Evolutionary conservation across 2,797 vertebrate genomes (phyloP).

Genomic region (Silurus lanzhouensis): DNA sequence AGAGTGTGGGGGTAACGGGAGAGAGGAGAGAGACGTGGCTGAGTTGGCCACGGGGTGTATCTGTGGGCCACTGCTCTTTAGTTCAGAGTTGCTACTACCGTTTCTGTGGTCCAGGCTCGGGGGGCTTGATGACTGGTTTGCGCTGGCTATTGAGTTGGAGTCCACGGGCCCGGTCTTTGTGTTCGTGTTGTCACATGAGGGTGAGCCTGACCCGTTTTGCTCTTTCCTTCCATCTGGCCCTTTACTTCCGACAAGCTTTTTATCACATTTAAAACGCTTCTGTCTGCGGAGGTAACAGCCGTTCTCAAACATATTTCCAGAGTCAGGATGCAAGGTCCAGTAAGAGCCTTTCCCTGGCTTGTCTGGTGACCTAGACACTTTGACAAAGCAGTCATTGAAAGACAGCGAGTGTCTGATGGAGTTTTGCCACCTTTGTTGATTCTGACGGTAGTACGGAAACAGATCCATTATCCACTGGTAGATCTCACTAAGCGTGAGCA

Average conservation of each 20-base stretch:
- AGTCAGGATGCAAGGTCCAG: slow-evolving; percentile 96
- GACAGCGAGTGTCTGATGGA: slow-evolving; percentile 97
- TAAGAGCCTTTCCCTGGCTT: slow-evolving; percentile 97
- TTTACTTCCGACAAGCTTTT: slow-evolving; percentile 75
- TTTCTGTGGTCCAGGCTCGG: slow-evolving; percentile 84
- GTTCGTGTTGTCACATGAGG: slow-evolving; percentile 73
- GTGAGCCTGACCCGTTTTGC: slow-evolving; percentile 74
- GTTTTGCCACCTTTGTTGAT: slow-evolving; percentile 98
- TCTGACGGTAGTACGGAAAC: slow-evolving; percentile 94
- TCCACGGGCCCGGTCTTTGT: slow-evolving; percentile 79
- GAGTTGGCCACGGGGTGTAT: slow-evolving; percentile 70
- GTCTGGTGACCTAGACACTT: slow-evolving; percentile 93
- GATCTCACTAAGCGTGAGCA: slow-evolving; percentile 95
- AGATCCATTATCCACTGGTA: slow-evolving; percentile 99
- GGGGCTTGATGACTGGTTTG: slow-evolving; percentile 81
- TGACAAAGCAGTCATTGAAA: slow-evolving; percentile 97
- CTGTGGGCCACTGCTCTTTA: slow-evolving; percentile 79
- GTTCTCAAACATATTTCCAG: slow-evolving; percentile 98
- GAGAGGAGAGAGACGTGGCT: slow-evolving; percentile 77
- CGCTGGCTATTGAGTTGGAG: slow-evolving; percentile 73
- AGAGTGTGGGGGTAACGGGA: slow-evolving; percentile 76
- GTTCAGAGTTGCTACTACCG: slow-evolving; percentile 72
- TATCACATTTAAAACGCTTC: slow-evolving; percentile 97
- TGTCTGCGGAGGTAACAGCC: slow-evolving; percentile 95
- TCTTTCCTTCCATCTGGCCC: slow-evolving; percentile 82